Percentiles rank a stretch among this genome's conserved stretches.
phyloP scores from a whole-genome alignment of 2,888 invertebrate species.

The Sycophila texana region DNA sequence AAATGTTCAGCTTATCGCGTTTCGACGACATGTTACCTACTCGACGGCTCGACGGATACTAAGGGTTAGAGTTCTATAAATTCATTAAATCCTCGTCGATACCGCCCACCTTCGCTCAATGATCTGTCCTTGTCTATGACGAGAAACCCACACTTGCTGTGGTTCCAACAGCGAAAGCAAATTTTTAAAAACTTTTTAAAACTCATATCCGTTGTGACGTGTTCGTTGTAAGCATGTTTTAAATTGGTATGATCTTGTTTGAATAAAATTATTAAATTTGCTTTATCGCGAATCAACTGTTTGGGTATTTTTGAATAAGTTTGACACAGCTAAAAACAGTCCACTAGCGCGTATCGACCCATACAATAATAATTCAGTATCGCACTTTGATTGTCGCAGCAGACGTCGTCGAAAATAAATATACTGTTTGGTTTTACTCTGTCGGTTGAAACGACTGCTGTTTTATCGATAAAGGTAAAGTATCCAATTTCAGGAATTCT shows the following conservation, averaged over 20 bases:
- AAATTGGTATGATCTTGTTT: slow-evolving; percentile 66
- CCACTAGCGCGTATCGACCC: slow-evolving; percentile 61
- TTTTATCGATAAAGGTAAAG: background rate
- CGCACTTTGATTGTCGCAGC: slow-evolving; percentile 29
- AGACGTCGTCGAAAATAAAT: slow-evolving; percentile 15
- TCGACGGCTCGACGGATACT: no score
- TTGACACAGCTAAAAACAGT: slow-evolving; percentile 67
- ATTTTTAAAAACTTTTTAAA: slow-evolving; percentile 54
- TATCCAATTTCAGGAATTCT: background rate
- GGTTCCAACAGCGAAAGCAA: slow-evolving; percentile 66
- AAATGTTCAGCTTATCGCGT: no score
- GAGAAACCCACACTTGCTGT: no score
- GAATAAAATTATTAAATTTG: slow-evolving; percentile 59
- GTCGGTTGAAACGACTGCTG: background rate
- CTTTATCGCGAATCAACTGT: slow-evolving; percentile 59
- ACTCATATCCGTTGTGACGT: slow-evolving; percentile 51
- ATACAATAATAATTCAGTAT: background rate
- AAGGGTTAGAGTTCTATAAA: no score
- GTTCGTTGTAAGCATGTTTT: slow-evolving; percentile 61
- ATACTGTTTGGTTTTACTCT: slow-evolving; percentile 6
- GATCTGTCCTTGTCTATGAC: no score
- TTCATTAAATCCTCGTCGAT: no score
- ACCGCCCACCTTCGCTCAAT: no score
- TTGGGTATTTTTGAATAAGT: slow-evolving; percentile 60
- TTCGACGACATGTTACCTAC: no score